Percentiles rank a stretch among this genome's conserved stretches.
phyloP scores from a whole-genome alignment of 2,888 invertebrate species.

The Polyploca ridens region DNA sequence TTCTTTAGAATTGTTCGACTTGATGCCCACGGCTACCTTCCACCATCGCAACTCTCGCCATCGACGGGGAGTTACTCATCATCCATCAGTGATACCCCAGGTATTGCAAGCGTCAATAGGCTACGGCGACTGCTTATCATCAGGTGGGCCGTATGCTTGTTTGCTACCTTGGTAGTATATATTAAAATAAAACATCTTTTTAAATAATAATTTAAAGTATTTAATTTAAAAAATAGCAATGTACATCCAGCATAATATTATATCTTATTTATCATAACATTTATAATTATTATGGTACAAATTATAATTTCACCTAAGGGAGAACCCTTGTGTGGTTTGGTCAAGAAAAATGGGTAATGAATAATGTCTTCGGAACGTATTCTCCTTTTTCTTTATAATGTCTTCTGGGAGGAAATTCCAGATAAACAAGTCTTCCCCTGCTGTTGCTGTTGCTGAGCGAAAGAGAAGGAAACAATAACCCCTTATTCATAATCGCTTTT shows the following conservation, averaged over 20 bases:
- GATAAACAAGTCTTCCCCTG: conserved; percentile 75
- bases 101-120: too few relatives aligned
- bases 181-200: too few relatives aligned
- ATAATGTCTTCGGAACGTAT: conserved; percentile 50
- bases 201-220: not conserved
- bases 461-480: conserved; percentile 10
- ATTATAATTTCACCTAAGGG: conserved; percentile 42
- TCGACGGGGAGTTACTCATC: too few relatives aligned
- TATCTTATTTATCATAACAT: conserved; percentile 3
- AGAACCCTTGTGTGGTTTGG: conserved; percentile 49
- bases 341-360: conserved; percentile 66
- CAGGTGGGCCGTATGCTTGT: not conserved
- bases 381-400: conserved; percentile 44
- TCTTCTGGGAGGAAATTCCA: conserved; percentile 80
- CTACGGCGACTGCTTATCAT: not conserved
- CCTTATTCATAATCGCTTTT: too few relatives aligned
- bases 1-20: too few relatives aligned
- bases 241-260: conserved; percentile 27
- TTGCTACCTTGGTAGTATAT: too few relatives aligned
- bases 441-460: conserved; percentile 74
- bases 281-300: not conserved
- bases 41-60: too few relatives aligned
- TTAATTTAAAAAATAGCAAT: not conserved
- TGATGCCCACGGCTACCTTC: too few relatives aligned
- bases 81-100: too few relatives aligned